Base-by-base conservation (phyloP, 2,888 invertebrate genomes). In the Tubiluchus corallicola region DNA sequence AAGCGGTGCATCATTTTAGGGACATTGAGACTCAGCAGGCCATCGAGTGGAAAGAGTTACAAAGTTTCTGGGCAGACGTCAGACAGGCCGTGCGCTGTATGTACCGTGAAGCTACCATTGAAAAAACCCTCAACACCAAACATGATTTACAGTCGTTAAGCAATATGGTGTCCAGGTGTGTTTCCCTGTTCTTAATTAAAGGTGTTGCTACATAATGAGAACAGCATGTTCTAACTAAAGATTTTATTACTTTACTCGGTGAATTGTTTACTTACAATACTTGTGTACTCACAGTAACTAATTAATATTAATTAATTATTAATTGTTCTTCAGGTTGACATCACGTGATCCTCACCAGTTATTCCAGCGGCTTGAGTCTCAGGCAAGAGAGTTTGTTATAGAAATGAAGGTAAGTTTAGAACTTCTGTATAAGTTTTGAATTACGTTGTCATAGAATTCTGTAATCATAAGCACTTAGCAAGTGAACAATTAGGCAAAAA, bases 311-410 rank as follows among this genome's bases (percentile, higher is more conserved):
- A n/a, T n/a, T n/a, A n/a, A n/a, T n/a, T n/a, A n/a, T n/a, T n/a
- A n/a, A n/a, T n/a, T 29, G 29, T 38, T 37, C 50, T 51, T 20
- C 51, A 65, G 67, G 48, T 52, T 67, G 37, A 62, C 60, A 50
- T 51, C 51, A 21, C 53, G 61, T 39, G 74, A 77, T 63, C 71
- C 76, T 21, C 74, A 75, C 58, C 74, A 75, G 57, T 63, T 77
- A 48, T 74, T 73, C 55, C 67, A 74, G 56, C 69, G 74, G 54
- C 61, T 76, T 50, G 73, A 76, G 54, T 70, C 72, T 45, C 71
- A 74, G 55, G 69, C 74, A 19, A 69, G 73, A 52, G 74, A 76
- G 57, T 74, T 74, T 61, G 73, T 76, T 47, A 68, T 74, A 51
- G 74, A 75, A 58, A 71, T 74, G 51, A 74, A 74, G 57, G 71